These are phyloP conservation scores for Drosophila incognita DNA, from an alignment of 2,888 invertebrate species.

Conservation along the genomic window DNA sequence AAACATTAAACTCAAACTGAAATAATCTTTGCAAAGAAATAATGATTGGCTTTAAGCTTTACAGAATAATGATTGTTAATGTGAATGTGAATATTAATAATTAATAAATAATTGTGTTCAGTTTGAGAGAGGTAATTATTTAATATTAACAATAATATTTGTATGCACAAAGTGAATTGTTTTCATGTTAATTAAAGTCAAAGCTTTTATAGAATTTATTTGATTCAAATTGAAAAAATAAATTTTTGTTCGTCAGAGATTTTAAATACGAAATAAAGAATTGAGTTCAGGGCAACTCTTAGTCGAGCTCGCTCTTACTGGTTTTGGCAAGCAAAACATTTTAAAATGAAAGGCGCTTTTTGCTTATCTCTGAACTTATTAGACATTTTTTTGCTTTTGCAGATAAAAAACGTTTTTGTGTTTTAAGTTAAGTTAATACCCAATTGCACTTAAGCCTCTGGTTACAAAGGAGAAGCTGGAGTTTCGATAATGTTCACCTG, in stretches of 20 bases:
- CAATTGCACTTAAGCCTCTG: background rate
- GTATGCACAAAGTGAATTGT: background rate
- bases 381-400: background rate
- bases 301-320: background rate
- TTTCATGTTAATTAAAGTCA: background rate
- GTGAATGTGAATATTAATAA: background rate
- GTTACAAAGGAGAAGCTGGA: background rate
- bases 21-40: background rate
- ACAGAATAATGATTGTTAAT: background rate
- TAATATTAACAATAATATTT: background rate
- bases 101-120: background rate
- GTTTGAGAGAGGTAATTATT: background rate
- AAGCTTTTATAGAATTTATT: background rate
- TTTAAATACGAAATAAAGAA: background rate
- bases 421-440: background rate
- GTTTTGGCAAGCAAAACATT: background rate
- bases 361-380: background rate
- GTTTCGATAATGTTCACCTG: slow-evolving; percentile 26
- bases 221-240: background rate
- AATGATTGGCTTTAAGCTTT: background rate
- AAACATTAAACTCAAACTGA: background rate
- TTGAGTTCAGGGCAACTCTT: background rate
- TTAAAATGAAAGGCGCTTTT: background rate
- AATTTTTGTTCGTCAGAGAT: rapidly evolving
- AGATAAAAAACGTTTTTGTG: background rate